Conservation (phyloP, 2,113 vertebrate species). For the Apistogramma diplotaenia region DNA sequence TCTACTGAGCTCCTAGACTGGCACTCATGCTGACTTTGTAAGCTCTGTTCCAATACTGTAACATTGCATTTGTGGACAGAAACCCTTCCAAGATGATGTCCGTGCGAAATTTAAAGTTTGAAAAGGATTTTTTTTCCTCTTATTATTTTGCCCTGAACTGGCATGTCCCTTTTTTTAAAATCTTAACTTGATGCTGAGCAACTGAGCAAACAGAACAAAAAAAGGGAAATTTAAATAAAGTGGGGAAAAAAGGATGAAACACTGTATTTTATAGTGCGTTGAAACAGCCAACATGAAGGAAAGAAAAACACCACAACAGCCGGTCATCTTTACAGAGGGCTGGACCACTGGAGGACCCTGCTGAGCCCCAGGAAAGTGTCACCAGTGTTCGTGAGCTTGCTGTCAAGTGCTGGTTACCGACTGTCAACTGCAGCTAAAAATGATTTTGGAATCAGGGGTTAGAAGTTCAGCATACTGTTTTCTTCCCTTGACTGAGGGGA, state of each 20-base stretch:
- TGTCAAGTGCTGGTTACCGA: slow-evolving; percentile 77
- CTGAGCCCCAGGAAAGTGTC: slow-evolving; percentile 75
- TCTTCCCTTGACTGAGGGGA: slow-evolving; percentile 58
- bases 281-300: slow-evolving; percentile 80
- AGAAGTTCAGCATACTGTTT: slow-evolving; percentile 73
- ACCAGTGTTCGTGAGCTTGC: slow-evolving; percentile 70
- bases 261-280: neutral
- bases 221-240: neutral
- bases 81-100: slow-evolving; percentile 1
- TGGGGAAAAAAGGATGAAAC: slow-evolving; percentile 24
- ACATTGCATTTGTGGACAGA: slow-evolving; percentile 3
- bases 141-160: neutral
- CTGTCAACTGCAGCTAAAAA: slow-evolving; percentile 79
- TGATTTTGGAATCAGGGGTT: slow-evolving; percentile 71
- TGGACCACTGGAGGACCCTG: slow-evolving; percentile 74
- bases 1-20: slow-evolving; percentile 43
- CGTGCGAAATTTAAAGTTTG: neutral
- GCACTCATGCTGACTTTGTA: slow-evolving; percentile 52
- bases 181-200: neutral
- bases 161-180: neutral
- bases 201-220: neutral
- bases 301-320: slow-evolving; percentile 85
- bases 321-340: slow-evolving; percentile 85
- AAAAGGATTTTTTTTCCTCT: neutral
- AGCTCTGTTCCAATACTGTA: slow-evolving; percentile 37